Evolutionary conservation across 1,140 invertebrate genomes (phyloP), one percentile per base, ranked within the genome.

Genomic region (Heliconius himera): DNA sequence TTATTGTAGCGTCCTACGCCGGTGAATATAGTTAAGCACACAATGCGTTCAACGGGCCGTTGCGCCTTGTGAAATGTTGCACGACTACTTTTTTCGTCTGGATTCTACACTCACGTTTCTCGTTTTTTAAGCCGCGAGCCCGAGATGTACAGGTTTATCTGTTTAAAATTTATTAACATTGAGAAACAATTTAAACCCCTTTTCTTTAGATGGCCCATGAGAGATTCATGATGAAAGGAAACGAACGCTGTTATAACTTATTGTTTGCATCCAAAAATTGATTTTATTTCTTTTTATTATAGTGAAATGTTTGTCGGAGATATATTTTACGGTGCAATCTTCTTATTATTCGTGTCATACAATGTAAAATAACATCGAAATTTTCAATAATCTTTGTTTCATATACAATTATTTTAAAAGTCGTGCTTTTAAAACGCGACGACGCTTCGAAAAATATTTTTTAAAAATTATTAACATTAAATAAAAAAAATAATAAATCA

Each of bases 1-100:
- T 81, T 91, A 90, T 91, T 88, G 88, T 86, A 82, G 88, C 87
- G 88, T 87, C 87, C 86, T 85, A 81, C 84, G 83, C 84, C 87
- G 86, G 81, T 91, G 89, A 88, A 91, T 92, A 93, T 93, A 93
- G 92, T 93, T 93, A 91, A 86, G 89, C 89, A 87, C 93, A 93
- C 92, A 93, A 93, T 92, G 89, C 90, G 89, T 91, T 91, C 90
- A 91, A 85, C 91, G 87, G 93, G 91, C 92, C 93, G 90, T 89
- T 92, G 93, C 88, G 91, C 92, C 91, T 92, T 90, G 90, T 93
- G 90, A 93, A 94, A 94, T 94, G 93, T 94, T 94, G 93, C 89
- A 85, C 92, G 93, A 93, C 93, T 93, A 93, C 93, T 94, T 94
- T 94, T 94, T 94, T 93, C 93, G 92, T 94, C 93, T 93, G 93